Base-by-base conservation (phyloP, 2,113 vertebrate genomes). In the Nothobranchius kuhntae region DNA sequence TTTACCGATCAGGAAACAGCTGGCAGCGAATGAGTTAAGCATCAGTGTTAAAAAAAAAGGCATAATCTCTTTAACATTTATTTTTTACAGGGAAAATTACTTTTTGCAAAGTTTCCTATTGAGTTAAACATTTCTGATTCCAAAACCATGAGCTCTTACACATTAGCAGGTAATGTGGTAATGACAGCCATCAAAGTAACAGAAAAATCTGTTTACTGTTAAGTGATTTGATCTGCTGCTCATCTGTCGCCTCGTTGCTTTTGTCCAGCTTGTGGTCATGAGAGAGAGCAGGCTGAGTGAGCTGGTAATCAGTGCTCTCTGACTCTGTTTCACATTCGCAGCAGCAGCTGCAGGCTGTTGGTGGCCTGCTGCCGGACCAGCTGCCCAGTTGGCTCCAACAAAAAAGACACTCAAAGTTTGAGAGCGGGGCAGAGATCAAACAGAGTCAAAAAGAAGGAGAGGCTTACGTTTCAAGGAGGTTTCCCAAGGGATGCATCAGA, bases 251-350 rank as follows among this genome's bases (percentile, higher is more conserved):
- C 15, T 51, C 15, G 1, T 56, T 61, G 46, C 11, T 58, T 74
- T 55, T 53, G 60, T 57, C 38, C 60, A 47, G 9, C 55, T 46
- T n/a, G 8, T 53, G 45, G 70, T 59, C 12, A 55, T 57, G 72
- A 61, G 61, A 61, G 61, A 62, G 12, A 76, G 9, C 76, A 83
- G 71, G 62, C 48, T 59, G 66, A 69, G 73, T 6, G 30, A 65
- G 61, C 38, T 6, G 81, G 47, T 62, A 76, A 82, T 78, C 53
- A 51, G 57, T 82, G 86, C 65, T 8, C 61, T 63, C 53, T 12
- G 48, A 65, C 70, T 51, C 51, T 77, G 68, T 56, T 86, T 81
- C 75, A 65, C 38, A 81, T 82, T 82, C 77, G 26, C 56, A 40
- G 74, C 72, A 53, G 62, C 75, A 64, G 76, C 69, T 64, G 61